phyloP scores from a whole-genome alignment of 2,797 vertebrate species.

The Sarcophilus harrisii region DNA sequence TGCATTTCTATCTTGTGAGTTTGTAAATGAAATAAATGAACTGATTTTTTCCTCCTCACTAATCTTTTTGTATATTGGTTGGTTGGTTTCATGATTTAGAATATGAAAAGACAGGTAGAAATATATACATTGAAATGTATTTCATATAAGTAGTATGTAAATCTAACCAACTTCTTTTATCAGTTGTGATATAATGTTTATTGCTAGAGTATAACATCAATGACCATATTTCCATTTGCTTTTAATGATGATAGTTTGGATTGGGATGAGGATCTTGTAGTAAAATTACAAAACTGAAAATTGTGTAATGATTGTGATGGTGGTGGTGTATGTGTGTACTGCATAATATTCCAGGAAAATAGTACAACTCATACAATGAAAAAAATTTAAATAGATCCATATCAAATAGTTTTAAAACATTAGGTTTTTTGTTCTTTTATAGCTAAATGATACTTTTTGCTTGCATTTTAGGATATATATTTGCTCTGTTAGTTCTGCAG shows the following conservation, averaged over 20 bases:
- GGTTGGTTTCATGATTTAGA: slow-evolving; percentile 44
- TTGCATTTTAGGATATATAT: slow-evolving; percentile 82
- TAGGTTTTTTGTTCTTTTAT: slow-evolving; percentile 77
- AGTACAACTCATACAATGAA: slow-evolving; percentile 54
- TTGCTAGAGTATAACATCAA: slow-evolving; percentile 61
- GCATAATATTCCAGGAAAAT: slow-evolving; percentile 46
- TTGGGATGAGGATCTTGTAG: neutral
- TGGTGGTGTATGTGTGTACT: neutral
- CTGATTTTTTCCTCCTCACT: slow-evolving; percentile 51
- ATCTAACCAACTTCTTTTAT: slow-evolving; percentile 75
- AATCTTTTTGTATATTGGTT: slow-evolving; percentile 11
- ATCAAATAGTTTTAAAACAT: slow-evolving; percentile 71
- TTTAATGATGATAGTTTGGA: slow-evolving; percentile 26
- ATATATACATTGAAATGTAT: slow-evolving; percentile 60
- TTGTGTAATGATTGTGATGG: neutral
- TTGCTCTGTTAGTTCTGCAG: slow-evolving; percentile 78
- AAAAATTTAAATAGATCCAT: slow-evolving; percentile 69
- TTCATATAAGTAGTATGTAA: slow-evolving; percentile 67
- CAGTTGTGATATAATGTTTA: slow-evolving; percentile 72
- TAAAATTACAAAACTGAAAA: slow-evolving; percentile 57
- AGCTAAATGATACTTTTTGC: slow-evolving; percentile 78
- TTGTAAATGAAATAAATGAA: slow-evolving; percentile 78
- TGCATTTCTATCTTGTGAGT: slow-evolving; percentile 73
- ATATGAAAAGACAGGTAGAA: slow-evolving; percentile 68
- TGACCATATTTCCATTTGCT: slow-evolving; percentile 56